Evolutionary conservation across 1,140 invertebrate genomes (phyloP), one percentile per base, ranked within the genome.

Genomic region (Agraylea sexmaculata): DNA sequence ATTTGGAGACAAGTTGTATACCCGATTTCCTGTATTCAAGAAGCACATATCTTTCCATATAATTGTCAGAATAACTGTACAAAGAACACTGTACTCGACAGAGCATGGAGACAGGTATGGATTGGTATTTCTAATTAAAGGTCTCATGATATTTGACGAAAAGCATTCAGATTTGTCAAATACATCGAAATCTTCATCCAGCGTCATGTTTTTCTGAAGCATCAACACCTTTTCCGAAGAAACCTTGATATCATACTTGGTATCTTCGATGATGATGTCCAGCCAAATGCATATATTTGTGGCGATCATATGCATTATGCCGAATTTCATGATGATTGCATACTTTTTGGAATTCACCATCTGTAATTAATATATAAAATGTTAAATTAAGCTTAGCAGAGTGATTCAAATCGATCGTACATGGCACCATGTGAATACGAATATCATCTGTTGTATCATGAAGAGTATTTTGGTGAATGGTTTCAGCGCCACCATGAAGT

Each of bases 241-340:
- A 2, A 6, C 6, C 7, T 10, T 32, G 30, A 7, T 11, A 32
- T 6, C 30, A 11, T 11, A 66, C 66, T 34, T 70, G 70, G 55
- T 77, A n/a, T 86, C 82, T 51, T 82, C 76, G 7, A 85, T 76
- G 0, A 85, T 60, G 11, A 84, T 81, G 52, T 81, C 77, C 2
- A 85, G 52, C 82, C 83, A 86, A 50, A 85, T 78, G 57, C 80
- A 84, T 2, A 85, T 58, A 59, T 87, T 85, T 2, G 80, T 83
- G 4, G 79, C 81, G 30, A 85, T 76, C 76, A 84, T 78, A 52
- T 86, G 83, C 80, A 86, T 84, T 30, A 85, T 63, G 20, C 81
- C 80, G 50, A 85, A 79, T 53, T 81, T 70, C 21, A n/a, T n/a
- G n/a, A n/a, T n/a, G n/a, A n/a, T n/a, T n/a, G n/a, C n/a, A n/a